Evolutionary conservation across 2,888 invertebrate species (phyloP), one percentile per base, ranked within the genome.

Genomic region (Sclerodermus sp.): DNA sequence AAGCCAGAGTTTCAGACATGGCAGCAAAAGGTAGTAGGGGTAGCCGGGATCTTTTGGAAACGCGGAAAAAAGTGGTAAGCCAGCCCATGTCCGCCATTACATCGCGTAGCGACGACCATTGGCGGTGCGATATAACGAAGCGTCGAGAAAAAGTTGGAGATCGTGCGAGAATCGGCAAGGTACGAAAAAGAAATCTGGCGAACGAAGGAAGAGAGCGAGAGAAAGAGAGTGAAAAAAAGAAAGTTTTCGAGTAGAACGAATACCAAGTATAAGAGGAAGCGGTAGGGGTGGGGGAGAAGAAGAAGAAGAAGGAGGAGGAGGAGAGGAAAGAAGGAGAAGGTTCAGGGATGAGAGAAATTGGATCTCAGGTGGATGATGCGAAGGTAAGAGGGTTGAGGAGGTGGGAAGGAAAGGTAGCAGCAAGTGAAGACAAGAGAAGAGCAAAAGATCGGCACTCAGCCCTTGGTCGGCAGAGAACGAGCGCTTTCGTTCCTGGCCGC

Each of bases 131-230:
- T 34, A 34, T 34, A 34, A 34, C 34, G 34, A 34, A 34, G n/a
- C 34, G 64, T 74, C 64, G 76, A 77, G 76, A 77, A 77, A 77
- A 77, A 77, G 76, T 74, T 73, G 71, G 62, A 72, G 69, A 70
- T 69, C 63, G 59, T 63, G 60, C 65, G 62, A 52, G 40, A 38
- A 40, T 39, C 40, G 47, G 32, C 45, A 44, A 58, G 59, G 53
- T 47, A 56, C 39, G 56, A 48, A 52, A 23, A 55, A 58, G 54
- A 58, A 53, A 60, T 50, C 44, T 42, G 53, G 44, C 44, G 46
- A 48, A 45, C 39, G 34, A 42, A 40, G 44, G 41, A 51, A 45
- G 40, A 49, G 43, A 55, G 39, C 41, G 51, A 45, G 34, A 55
- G 52, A 54, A 43, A 47, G 42, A 57, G 43, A 42, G 50, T 38